Evolutionary conservation across 2,113 vertebrate genomes (phyloP).

Genomic region (Trinectes maculatus): DNA sequence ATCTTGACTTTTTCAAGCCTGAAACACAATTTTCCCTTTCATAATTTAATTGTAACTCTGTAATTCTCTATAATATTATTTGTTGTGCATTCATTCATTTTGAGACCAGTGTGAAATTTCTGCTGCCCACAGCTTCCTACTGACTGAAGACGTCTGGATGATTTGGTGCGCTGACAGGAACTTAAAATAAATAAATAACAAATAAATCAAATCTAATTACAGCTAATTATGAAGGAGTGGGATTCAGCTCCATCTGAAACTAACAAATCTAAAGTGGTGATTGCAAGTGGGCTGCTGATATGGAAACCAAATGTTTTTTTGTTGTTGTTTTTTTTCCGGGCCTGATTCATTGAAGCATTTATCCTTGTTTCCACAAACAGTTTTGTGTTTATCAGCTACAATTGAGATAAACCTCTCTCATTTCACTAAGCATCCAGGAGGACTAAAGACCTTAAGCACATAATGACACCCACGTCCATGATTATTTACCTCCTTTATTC

Average conservation of each 20-base stretch:
- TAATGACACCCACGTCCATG: conserved; percentile 65
- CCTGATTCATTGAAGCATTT: conserved; percentile 62
- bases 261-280: conserved; percentile 40
- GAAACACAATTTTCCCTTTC: no score
- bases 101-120: background rate
- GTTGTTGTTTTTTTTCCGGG: no score
- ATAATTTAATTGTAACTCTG: background rate
- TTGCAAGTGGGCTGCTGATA: conserved; percentile 40
- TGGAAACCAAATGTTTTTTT: conserved; percentile 39
- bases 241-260: conserved; percentile 26
- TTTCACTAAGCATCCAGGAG: conserved; percentile 58
- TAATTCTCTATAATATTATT: background rate
- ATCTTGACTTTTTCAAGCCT: no score
- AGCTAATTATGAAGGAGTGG: conserved; percentile 45
- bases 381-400: conserved; percentile 57
- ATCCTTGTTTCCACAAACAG: conserved; percentile 57
- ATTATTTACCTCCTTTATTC: conserved; percentile 70
- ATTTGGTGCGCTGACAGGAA: background rate
- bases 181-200: conserved; percentile 2
- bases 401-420: conserved; percentile 78
- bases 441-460: conserved; percentile 62
- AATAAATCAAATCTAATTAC: no score
- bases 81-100: background rate
- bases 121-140: background rate
- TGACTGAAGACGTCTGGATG: background rate